Evolutionary conservation across 1,140 invertebrate genomes (phyloP).

Genomic region (Drosophila seguyi): DNA sequence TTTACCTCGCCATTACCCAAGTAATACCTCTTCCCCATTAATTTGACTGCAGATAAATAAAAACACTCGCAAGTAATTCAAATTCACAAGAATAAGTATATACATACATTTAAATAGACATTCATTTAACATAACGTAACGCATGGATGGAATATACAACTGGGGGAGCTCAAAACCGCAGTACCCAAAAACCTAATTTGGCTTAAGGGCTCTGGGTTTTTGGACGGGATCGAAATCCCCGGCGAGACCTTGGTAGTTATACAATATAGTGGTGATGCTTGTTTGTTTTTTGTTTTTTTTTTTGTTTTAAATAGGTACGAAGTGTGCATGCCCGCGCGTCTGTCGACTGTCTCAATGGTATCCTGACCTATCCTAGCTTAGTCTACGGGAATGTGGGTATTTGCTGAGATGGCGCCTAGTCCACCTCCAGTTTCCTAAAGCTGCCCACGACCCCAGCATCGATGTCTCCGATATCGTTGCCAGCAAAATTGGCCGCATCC

Average conservation of each 20-base stretch:
- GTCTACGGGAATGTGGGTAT: constrained; percentile 18
- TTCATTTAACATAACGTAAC: constrained; percentile 62
- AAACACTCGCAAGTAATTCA: neutral
- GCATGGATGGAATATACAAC: constrained; percentile 55
- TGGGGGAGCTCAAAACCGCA: constrained; percentile 27
- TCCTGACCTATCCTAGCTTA: constrained; percentile 71
- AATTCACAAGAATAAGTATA: constrained; percentile 56
- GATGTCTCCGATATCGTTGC: constrained; percentile 88
- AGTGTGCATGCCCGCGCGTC: constrained; percentile 58
- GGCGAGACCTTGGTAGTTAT: constrained; percentile 35
- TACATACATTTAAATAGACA: constrained; percentile 66
- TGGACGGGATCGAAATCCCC: constrained; percentile 8
- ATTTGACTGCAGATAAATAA: neutral
- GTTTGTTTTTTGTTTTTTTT: no score
- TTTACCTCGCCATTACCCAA: neutral
- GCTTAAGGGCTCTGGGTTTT: neutral
- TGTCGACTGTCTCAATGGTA: constrained; percentile 78
- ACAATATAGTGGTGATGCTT: constrained; percentile 61
- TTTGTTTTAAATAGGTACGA: constrained; percentile 53
- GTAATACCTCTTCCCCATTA: neutral
- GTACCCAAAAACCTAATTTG: neutral
- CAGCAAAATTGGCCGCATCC: constrained; percentile 87
- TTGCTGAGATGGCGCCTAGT: constrained; percentile 86
- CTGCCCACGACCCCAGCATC: constrained; percentile 90
- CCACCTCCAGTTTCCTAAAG: constrained; percentile 93